Evolutionary conservation across 2,888 invertebrate species (phyloP).

Genomic region (Drosophila testacea): DNA sequence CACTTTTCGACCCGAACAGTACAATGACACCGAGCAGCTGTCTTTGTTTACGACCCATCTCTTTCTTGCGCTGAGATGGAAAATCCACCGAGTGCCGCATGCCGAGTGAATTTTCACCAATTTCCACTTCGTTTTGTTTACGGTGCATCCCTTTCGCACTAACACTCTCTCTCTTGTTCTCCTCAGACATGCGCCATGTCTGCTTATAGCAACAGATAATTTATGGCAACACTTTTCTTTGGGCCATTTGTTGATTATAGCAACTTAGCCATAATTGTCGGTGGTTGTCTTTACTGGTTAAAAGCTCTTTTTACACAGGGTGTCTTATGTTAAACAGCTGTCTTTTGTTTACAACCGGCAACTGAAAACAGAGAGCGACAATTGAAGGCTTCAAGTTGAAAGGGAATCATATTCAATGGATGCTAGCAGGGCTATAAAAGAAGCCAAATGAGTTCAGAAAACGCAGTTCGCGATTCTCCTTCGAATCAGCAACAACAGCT

Average conservation of each 20-base stretch:
- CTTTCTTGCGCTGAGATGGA: conserved; percentile 73
- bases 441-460: neutral
- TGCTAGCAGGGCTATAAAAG: conserved; percentile 59
- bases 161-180: conserved; percentile 6
- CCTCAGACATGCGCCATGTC: conserved; percentile 50
- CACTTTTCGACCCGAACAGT: conserved; percentile 52
- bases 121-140: conserved; percentile 73
- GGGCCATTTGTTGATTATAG: conserved; percentile 25
- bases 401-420: conserved; percentile 33
- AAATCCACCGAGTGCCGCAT: conserved; percentile 28
- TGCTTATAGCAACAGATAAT: conserved; percentile 45
- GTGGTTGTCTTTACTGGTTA: conserved; percentile 38
- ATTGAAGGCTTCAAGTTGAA: conserved; percentile 21
- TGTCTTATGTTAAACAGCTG: conserved; percentile 56
- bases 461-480: conserved; percentile 28
- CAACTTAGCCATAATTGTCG: conserved; percentile 22
- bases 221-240: conserved; percentile 18
- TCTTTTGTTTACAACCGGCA: conserved; percentile 69
- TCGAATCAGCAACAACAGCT: conserved; percentile 7
- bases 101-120: conserved; percentile 13
- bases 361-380: neutral
- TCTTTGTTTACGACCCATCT: conserved; percentile 83
- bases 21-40: conserved; percentile 80
- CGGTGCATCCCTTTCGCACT: conserved; percentile 74
- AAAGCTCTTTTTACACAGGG: conserved; percentile 34